Evolutionary conservation across 2,113 vertebrate genomes (phyloP), one percentile per base, ranked within the genome.

Genomic region (Ciconia maguari): DNA sequence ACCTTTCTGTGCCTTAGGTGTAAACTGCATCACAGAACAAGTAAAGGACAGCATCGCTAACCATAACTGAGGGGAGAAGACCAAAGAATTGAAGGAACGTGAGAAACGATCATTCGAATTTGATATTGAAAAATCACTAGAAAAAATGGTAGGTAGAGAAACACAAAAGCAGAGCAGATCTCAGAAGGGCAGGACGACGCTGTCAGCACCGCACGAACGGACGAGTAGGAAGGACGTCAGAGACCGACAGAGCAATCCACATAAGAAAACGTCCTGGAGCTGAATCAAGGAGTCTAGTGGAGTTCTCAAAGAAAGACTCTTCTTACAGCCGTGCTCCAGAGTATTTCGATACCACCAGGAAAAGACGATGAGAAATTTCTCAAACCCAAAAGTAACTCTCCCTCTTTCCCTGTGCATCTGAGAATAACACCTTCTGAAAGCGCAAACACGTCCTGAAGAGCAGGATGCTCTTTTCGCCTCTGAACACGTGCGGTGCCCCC

Each of bases 281-380:
- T 34, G 49, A 8, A 69, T 3, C 46, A 8, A 13, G 52, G 4
- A 38, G 38, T 38, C 38, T 38, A 38, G 38, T 38, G 38, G 38
- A 38, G 8, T 38, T 38, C 38, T 38, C 38, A 38, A 38, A 80
- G 42, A 18, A 8, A 54, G 25, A 7, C 16, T 49, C 1, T 10
- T 54, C 52, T 13, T 15, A 44, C 16, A 41, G 54, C 42, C 58
- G 10, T 2, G 2, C 16, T 29, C 30, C 70, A 70, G 17, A 38
- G 9, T 11, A 8, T 8, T 60, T n/a, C 9, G 8, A 18, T 0
- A 22, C 4, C 61, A 3, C 0, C 1, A n/a, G 13, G 19, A 46
- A 90, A 72, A 55, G 7, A 57, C 2, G 24, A 12, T 3, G 46
- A 25, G n/a, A 48, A 65, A 30, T 20, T 25, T 60, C 36, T n/a